Evolutionary conservation across 1,140 invertebrate species (phyloP), one percentile per base, ranked within the genome.

Genomic region (Bombus haemorrhoidalis): DNA sequence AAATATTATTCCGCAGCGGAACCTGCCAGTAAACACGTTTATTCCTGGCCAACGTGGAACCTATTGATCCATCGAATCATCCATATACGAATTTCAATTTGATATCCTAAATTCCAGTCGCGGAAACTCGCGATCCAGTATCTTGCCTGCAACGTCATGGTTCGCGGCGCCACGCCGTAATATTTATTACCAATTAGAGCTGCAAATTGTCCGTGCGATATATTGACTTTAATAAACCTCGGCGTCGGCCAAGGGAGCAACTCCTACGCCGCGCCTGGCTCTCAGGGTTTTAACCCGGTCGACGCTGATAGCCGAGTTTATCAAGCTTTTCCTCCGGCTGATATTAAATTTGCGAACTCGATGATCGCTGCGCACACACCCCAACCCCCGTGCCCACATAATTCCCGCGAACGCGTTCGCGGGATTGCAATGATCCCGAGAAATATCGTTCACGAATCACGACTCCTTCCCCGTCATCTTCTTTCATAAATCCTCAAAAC

Each of bases 341-440:
- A 68, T 77, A 83, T 83, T 83, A 69, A 83, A 83, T 68, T 83
- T 77, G 15, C 62, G 64, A 53, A 83, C 34, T 69, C 74, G 32
- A 32, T 39, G 47, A 66, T 77, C 37, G 25, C 6, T 43, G 1
- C 25, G 18, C 9, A 2, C 0, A 53, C 18, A 8, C 47, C 5
- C 5, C 47, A 22, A 8, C 18, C 22, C 6, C 2, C 13, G 0
- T 32, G 1, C 34, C 8, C n/a, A 6, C 18, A 9, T 66, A 66
- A 66, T 37, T n/a, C 39, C 41, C 4, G 10, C 41, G 43, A 25
- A 22, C 41, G 15, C 15, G n/a, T 64, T 82, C 41, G 69, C 12
- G 9, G 28, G 8, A 41, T 64, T 64, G n/a, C 47, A 12, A 37
- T 18, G 34, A 57, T 71, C 28, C 66, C 28, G 10, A 39, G n/a